Base-by-base conservation (phyloP, 2,888 invertebrate genomes). In the Papilio elwesi region DNA sequence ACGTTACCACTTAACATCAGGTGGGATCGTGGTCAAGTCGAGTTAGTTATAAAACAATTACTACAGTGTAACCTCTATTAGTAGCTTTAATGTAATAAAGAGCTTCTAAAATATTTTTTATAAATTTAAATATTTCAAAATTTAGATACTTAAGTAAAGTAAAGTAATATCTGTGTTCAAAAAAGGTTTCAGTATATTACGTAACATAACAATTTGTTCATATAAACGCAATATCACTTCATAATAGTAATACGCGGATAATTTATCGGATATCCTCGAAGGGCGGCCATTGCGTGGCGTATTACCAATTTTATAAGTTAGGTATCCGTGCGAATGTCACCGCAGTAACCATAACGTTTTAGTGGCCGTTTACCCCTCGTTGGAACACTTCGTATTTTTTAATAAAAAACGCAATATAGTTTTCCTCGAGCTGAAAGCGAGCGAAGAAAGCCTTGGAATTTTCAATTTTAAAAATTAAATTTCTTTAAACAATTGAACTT, bases 301-400 rank as follows among this genome's bases (percentile, higher is more conserved):
- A 80, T 89, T 87, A 87, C 89, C 90, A 89, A 88, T 92, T 92
- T 92, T 90, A 88, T 91, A 91, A 91, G 92, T 90, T 89, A 88
- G 89, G 87, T 88, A 88, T 90, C 88, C 85, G 85, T 87, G 86
- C 85, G 86, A 90, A 88, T 90, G 91, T 91, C 90, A 88, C 91
- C 89, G 88, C 91, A 88, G 88, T 91, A 90, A 90, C 91, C 90
- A 89, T 93, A 91, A 92, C 90, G 80, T 91, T 93, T 92, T 90
- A 92, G 88, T 90, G 90, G 85, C 83, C 85, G 86, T 93, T 92
- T 81, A 80, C 90, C 88, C 90, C 90, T 91, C 88, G 90, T 91
- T 86, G 86, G 87, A 85, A 86, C 87, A 89, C 87, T 90, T 84
- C 87, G 89, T 89, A 88, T 90, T 92, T 59, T 91, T 92, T 90